phyloP scores from a whole-genome alignment of 2,888 invertebrate genomes.

The Anthophora plumipes region DNA sequence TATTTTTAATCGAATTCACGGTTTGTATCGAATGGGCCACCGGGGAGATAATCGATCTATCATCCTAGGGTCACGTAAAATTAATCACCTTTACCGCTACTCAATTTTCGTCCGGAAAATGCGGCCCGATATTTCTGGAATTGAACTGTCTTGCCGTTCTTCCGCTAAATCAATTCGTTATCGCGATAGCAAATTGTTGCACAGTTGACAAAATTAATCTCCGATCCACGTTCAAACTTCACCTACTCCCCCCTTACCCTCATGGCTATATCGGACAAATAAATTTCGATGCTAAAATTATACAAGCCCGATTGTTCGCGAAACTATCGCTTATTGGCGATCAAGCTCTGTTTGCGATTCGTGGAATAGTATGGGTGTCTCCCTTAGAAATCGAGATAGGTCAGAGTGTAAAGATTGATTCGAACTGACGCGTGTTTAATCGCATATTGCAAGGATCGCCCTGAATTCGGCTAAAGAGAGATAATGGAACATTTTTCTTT shows the following conservation, averaged over 20 bases:
- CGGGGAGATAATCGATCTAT: conserved; percentile 33
- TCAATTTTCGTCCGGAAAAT: conserved; percentile 52
- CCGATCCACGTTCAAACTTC: too few relatives aligned
- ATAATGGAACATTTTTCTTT: too few relatives aligned
- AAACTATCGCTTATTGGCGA: conserved; percentile 23
- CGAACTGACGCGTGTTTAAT: background rate
- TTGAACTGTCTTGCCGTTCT: conserved; percentile 55
- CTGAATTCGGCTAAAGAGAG: too few relatives aligned
- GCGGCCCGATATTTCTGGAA: conserved; percentile 30
- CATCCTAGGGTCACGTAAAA: conserved; percentile 30
- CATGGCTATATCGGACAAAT: conserved; percentile 44
- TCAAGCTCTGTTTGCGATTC: background rate
- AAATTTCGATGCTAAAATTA: conserved; percentile 40
- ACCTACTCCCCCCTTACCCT: too few relatives aligned
- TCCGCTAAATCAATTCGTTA: conserved; percentile 54
- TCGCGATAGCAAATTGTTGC: conserved; percentile 54
- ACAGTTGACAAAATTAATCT: conserved; percentile 58
- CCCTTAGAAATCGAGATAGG: background rate
- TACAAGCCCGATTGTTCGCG: conserved; percentile 29
- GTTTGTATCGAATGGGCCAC: background rate
- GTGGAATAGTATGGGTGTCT: background rate
- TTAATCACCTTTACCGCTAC: conserved; percentile 43
- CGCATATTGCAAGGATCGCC: background rate
- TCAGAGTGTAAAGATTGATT: background rate
- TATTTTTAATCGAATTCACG: conserved; percentile 17